phyloP scores from a whole-genome alignment of 1,140 invertebrate genomes.

The Caerostris extrusa region DNA sequence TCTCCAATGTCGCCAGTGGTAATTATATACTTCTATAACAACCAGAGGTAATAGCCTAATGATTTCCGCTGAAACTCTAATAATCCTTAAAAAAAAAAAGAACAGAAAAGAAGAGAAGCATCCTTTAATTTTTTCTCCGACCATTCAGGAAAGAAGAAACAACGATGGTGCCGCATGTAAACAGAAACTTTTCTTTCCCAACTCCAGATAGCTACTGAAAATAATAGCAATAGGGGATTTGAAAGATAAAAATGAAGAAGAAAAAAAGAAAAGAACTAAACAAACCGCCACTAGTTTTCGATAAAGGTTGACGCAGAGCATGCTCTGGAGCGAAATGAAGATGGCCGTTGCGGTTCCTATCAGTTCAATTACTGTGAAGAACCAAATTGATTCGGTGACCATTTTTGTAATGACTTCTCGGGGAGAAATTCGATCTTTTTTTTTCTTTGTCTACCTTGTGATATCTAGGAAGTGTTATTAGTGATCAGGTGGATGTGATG shows the following conservation, averaged over 20 bases:
- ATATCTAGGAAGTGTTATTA: conserved; percentile 72
- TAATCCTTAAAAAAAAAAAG: background rate
- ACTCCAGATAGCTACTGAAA: background rate
- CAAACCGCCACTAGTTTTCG: background rate
- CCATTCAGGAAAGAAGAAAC: background rate
- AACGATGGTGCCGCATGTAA: background rate
- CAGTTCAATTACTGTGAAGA: conserved; percentile 61
- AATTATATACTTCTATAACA: background rate
- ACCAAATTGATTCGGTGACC: conserved; percentile 68
- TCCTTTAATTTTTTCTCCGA: background rate
- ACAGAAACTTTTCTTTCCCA: background rate
- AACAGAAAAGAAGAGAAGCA: background rate
- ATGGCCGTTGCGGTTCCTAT: conserved; percentile 31
- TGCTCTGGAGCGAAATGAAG: background rate
- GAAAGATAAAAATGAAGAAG: background rate
- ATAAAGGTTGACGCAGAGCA: conserved; percentile 29
- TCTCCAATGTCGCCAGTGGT: background rate
- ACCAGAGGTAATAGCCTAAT: background rate
- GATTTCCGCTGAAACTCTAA: background rate
- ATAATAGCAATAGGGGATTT: conserved; percentile 4
- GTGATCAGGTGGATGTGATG: conserved; percentile 56
- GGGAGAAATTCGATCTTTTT: conserved; percentile 55
- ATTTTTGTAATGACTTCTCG: conserved; percentile 72
- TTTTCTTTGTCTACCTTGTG: background rate
- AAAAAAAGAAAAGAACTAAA: background rate